A percentile compares a stretch with the other conserved stretches of the same genome.
Evolutionary conservation across 2,113 vertebrate genomes (phyloP).

Genomic region (Grus americana): DNA sequence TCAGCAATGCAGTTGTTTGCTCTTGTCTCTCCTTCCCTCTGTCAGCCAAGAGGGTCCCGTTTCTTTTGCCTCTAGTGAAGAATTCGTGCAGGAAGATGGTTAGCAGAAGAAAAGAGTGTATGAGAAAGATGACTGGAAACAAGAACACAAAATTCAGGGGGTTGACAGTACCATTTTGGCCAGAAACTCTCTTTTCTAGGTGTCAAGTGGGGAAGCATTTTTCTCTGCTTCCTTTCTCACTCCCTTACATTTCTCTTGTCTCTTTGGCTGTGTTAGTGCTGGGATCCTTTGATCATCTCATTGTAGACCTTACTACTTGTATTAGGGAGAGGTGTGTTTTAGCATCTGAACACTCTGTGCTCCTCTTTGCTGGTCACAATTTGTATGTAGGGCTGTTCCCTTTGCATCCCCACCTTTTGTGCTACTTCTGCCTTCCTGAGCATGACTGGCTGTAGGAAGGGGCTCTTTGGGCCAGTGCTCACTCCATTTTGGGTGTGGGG

Average conservation of each 20-base stretch:
- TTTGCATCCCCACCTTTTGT: background rate
- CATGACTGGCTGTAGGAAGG: background rate
- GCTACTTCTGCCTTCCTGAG: background rate
- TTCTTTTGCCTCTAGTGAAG: background rate
- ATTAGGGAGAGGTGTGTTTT: background rate
- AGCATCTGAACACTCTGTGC: background rate
- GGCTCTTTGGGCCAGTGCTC: background rate
- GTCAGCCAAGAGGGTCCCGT: background rate
- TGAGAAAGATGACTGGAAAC: background rate
- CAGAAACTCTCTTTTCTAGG: background rate
- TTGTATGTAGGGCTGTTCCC: background rate
- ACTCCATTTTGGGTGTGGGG: background rate
- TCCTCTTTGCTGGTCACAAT: background rate
- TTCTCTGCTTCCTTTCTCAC: background rate
- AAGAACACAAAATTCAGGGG: background rate
- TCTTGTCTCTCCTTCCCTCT: background rate
- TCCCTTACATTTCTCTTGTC: background rate
- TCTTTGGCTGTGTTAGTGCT: background rate
- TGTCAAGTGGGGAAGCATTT: background rate
- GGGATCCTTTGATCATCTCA: background rate
- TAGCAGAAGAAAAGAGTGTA: background rate
- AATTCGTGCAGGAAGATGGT: background rate
- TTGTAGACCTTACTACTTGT: background rate
- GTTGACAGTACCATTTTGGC: background rate
- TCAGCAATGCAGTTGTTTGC: slow-evolving; percentile 65